These are phyloP conservation scores for Muscicapa adusta DNA, from an alignment of 2,113 vertebrate species.

Conservation along the genomic window DNA sequence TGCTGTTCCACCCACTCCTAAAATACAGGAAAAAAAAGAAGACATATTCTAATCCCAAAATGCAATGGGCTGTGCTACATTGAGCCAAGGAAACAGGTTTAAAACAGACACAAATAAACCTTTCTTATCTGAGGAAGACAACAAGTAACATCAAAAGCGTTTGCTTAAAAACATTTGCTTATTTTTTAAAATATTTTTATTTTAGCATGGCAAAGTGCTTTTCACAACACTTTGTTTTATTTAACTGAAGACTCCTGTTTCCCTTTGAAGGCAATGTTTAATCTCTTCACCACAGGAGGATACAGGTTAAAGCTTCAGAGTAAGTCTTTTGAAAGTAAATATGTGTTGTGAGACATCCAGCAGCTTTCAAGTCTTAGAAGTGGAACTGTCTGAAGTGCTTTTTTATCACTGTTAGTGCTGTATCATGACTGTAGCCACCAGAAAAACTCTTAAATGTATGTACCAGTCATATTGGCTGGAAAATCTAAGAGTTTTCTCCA, in stretches of 20 bases:
- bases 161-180: not conserved
- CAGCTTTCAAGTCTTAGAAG: not conserved
- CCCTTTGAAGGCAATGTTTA: not conserved
- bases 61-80: rapidly evolving
- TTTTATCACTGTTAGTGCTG: not conserved
- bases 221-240: not conserved
- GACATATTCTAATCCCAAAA: too few species aligned
- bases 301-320: not conserved
- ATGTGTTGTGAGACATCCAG: not conserved
- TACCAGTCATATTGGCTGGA: not conserved
- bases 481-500: not conserved
- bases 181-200: not conserved
- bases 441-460: not conserved
- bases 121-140: not conserved
- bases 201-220: not conserved
- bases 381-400: not conserved
- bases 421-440: not conserved
- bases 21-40: not conserved
- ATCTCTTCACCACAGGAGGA: not conserved
- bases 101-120: rapidly evolving
- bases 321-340: not conserved
- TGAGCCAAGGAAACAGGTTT: not conserved
- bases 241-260: not conserved
- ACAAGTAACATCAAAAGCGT: rapidly evolving
- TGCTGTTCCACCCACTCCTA: not conserved